A percentile compares a stretch with the other conserved stretches of the same genome.
Conservation (phyloP, 1,140 invertebrate species). For the Monomorium pharaonis region DNA sequence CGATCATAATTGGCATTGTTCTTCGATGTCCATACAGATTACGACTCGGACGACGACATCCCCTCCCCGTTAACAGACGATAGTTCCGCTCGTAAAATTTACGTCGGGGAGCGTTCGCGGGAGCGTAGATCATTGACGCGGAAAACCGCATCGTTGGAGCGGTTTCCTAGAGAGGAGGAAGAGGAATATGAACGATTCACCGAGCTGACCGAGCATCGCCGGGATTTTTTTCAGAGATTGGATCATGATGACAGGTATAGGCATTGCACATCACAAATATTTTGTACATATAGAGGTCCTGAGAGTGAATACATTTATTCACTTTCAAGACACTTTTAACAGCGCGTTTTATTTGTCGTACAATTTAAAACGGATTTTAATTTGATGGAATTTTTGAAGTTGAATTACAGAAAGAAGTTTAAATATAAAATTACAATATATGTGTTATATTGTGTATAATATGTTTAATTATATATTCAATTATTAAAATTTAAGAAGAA, state of each 20-base stretch:
- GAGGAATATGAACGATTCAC: constrained; percentile 51
- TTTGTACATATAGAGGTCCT: not conserved
- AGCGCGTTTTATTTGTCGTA: not conserved
- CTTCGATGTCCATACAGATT: constrained; percentile 71
- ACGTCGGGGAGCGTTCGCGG: constrained; percentile 66
- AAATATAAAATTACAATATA: no score
- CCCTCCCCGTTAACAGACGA: constrained; percentile 64
- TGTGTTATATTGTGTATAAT: no score
- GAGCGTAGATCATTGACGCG: constrained; percentile 71
- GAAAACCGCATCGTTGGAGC: constrained; percentile 64
- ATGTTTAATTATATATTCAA: no score
- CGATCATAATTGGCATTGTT: not conserved
- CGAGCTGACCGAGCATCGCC: constrained; percentile 36
- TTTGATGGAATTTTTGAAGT: not conserved
- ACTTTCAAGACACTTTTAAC: not conserved
- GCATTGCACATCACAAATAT: not conserved
- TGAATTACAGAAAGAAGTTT: no score
- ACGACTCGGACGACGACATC: constrained; percentile 59
- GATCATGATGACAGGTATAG: constrained; percentile 56
- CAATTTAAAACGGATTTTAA: not conserved
- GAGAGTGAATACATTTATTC: not conserved
- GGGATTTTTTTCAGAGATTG: constrained; percentile 43
- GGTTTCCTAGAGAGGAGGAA: constrained; percentile 48
- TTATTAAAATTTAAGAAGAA: not conserved
- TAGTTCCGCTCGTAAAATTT: constrained; percentile 63